These are phyloP conservation scores for Delichon dasypus DNA, from an alignment of 2,797 vertebrate species.

Conservation along the genomic window DNA sequence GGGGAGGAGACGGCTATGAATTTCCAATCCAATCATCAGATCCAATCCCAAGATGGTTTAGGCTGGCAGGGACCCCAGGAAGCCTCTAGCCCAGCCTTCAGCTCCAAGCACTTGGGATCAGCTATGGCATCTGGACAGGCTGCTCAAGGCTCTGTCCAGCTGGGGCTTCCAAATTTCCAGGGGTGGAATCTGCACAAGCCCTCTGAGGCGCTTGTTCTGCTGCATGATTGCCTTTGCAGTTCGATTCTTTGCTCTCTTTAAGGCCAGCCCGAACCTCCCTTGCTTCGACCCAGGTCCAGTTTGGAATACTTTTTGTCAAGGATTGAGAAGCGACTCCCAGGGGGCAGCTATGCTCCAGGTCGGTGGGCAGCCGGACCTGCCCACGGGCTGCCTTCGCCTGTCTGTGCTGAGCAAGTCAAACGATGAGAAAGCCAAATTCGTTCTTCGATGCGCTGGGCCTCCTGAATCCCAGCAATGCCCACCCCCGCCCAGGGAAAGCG, in stretches of 20 bases:
- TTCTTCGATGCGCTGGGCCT: background rate
- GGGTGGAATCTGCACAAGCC: background rate
- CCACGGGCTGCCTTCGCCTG: rapidly evolving
- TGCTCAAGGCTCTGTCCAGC: background rate
- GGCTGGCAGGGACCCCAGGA: background rate
- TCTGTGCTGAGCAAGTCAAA: background rate
- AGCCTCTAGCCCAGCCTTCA: no score
- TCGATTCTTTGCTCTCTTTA: background rate
- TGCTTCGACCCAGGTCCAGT: background rate
- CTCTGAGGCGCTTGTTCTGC: background rate
- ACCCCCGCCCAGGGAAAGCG: background rate
- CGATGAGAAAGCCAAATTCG: rapidly evolving
- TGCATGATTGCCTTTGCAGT: background rate
- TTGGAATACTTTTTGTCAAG: no score
- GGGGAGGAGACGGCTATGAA: no score
- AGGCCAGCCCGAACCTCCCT: background rate
- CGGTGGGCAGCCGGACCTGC: background rate
- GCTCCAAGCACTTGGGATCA: background rate
- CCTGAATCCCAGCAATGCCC: background rate
- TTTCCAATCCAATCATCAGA: no score
- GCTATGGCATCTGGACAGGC: background rate
- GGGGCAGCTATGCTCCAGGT: background rate
- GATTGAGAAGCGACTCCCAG: background rate
- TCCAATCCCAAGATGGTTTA: no score
- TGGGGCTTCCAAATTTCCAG: background rate